Percentiles rank a stretch among this genome's conserved stretches.
These are phyloP conservation scores for Trachymyrmex septentrionalis DNA, from an alignment of 1,140 invertebrate species.

Conservation along the genomic window DNA sequence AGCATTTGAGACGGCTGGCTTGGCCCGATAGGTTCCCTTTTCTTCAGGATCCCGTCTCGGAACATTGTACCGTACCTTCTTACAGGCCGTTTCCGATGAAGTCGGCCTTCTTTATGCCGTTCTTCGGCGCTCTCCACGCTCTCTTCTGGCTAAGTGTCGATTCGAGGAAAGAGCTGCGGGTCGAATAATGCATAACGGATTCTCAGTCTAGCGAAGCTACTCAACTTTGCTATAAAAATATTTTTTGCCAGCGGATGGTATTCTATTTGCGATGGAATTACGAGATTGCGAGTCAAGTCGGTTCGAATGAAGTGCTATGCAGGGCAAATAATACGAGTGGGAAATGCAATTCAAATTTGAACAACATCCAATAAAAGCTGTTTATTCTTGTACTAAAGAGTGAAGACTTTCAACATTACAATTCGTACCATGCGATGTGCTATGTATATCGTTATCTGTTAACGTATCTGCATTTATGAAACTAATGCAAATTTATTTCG, in stretches of 20 bases:
- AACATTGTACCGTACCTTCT: constrained; percentile 76
- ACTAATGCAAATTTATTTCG: constrained; percentile 8
- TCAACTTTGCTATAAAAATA: constrained; percentile 15
- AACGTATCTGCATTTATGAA: not conserved
- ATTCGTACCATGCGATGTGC: not conserved
- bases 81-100: constrained; percentile 75
- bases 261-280: not conserved
- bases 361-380: not conserved
- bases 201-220: constrained; percentile 37
- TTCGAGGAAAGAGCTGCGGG: constrained; percentile 67
- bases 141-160: constrained; percentile 63
- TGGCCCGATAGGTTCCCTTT: constrained; percentile 73
- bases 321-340: not conserved
- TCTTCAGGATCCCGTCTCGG: constrained; percentile 74
- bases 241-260: not conserved
- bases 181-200: constrained; percentile 62
- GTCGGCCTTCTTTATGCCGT: constrained; percentile 68
- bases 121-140: constrained; percentile 54
- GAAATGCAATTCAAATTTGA: not conserved
- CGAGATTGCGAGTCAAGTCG: not conserved
- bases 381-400: not conserved
- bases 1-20: constrained; percentile 68
- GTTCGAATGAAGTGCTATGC: not conserved
- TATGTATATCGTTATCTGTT: not conserved
- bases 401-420: not conserved